Evolutionary conservation across 2,113 vertebrate genomes (phyloP), one percentile per base, ranked within the genome.

Genomic region (Heterocephalus glaber): DNA sequence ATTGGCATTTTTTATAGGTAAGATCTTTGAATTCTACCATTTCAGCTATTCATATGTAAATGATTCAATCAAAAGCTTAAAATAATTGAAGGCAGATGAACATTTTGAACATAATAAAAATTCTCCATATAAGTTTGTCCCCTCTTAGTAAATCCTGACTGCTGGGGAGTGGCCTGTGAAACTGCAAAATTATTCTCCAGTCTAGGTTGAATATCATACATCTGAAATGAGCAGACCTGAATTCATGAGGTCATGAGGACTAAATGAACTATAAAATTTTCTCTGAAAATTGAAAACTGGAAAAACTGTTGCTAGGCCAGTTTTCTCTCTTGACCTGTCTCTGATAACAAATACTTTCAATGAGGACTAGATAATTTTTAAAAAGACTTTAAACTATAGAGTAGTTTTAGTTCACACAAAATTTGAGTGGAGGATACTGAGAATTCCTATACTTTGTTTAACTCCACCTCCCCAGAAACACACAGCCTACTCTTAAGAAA

Each of bases 81-180:
- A 95, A 85, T 93, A 70, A 88, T 90, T 96, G 44, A 95, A 90
- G 96, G 85, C 28, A 85, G 68, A 92, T 89, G 66, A 93, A 38
- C 92, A 91, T 65, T 74, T 92, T 83, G 5, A 63, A 44, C 26
- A 79, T 94, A 74, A 79, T 86, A 86, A 93, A 47, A 30, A 3
- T 80, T 83, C 3, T 79, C 65, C 93, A 63, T 61, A 83, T 54
- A 89, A 12, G 0, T 28, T 82, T 70, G n/a, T 28, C 3, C 24
- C 66, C 30, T 28, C 13, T 84, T 85, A 70, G n/a, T 76, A 70
- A 80, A 38, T 30, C 10, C 24, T 92, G 72, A 80, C 24, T 66
- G 70, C 79, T 26, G 22, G 54, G 9, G 20, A 58, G 3, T 72
- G 47, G n/a, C 2, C 2, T 16, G 5, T n/a, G 89, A 7, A 17